Evolutionary conservation across 2,113 vertebrate genomes (phyloP).

Genomic region (Ictalurus furcatus): DNA sequence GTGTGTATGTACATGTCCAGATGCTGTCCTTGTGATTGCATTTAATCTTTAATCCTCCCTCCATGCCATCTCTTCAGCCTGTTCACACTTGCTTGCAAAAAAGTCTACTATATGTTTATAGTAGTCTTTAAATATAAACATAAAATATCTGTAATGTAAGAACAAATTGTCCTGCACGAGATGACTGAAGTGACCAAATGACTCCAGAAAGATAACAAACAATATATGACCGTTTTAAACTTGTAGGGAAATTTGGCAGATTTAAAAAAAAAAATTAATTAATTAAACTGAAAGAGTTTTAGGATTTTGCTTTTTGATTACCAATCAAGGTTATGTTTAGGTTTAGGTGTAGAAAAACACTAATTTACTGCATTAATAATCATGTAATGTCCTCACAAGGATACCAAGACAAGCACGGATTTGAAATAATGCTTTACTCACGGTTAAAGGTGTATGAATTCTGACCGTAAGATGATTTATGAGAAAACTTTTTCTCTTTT

Average conservation of each 20-base stretch:
- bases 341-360: not conserved
- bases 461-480: not conserved
- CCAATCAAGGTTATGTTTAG: not conserved
- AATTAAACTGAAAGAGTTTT: not conserved
- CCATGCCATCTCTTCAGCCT: not conserved
- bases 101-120: not conserved
- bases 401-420: not conserved
- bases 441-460: not conserved
- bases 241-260: not conserved
- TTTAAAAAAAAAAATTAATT: not conserved
- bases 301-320: not conserved
- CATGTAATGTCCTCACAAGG: not conserved
- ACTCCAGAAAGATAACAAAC: not conserved
- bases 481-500: not conserved
- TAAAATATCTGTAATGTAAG: not conserved
- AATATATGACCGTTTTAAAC: not conserved
- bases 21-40: conserved; percentile 10
- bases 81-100: not conserved
- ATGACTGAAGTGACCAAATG: not conserved
- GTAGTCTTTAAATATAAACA: not conserved
- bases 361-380: not conserved
- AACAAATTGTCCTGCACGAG: not conserved
- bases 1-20: not conserved
- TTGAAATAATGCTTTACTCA: not conserved
- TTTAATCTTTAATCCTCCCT: not conserved